phyloP scores from a whole-genome alignment of 1,140 invertebrate species.

The Coenobita brevimanus region DNA sequence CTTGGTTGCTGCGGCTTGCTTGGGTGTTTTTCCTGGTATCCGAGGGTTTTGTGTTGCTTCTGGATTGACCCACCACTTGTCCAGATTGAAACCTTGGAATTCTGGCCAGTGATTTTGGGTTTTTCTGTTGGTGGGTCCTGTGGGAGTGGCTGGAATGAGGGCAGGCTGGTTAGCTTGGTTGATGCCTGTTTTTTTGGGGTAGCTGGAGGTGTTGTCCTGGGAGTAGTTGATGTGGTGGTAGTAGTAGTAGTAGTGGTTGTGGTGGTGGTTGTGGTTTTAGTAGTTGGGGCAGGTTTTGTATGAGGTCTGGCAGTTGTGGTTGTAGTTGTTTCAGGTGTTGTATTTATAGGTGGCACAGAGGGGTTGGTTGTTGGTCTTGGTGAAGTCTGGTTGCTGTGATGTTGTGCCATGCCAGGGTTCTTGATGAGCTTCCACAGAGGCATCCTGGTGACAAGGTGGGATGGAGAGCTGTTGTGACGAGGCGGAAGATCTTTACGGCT shows the following conservation, averaged over 20 bases:
- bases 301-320: neutral
- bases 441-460: slow-evolving; percentile 40
- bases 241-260: neutral
- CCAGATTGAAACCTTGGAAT: slow-evolving; percentile 56
- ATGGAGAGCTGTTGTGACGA: slow-evolving; percentile 1
- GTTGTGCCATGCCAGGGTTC: slow-evolving; percentile 4
- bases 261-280: neutral
- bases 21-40: too few species aligned
- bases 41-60: neutral
- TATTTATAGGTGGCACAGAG: neutral
- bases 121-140: slow-evolving; percentile 21
- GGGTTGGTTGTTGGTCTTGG: neutral
- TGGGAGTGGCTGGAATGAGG: neutral
- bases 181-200: neutral
- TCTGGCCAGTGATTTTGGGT: slow-evolving; percentile 26
- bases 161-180: neutral
- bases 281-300: neutral
- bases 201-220: neutral
- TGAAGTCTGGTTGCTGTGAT: slow-evolving; percentile 22
- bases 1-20: neutral
- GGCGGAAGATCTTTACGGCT: neutral
- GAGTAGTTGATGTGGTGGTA: slow-evolving; percentile 1
- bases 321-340: neutral
- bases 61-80: slow-evolving; percentile 34
- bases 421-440: slow-evolving; percentile 61